A percentile compares a stretch with the other conserved stretches of the same genome.
These are phyloP conservation scores for Enteromius radiatus DNA, from an alignment of 2,797 vertebrate species.

Conservation along the genomic window DNA sequence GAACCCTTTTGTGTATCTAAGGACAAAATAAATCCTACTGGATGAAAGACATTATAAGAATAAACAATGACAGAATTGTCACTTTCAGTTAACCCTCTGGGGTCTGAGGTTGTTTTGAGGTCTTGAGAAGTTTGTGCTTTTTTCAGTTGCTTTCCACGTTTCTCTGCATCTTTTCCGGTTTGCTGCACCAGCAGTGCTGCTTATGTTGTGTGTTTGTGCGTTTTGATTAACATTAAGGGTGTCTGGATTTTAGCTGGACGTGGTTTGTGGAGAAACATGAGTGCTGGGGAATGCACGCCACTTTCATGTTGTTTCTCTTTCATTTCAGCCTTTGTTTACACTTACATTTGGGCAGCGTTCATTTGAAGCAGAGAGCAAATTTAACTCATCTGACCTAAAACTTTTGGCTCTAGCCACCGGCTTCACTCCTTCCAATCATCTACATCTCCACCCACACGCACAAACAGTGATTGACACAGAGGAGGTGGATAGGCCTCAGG, in stretches of 20 bases:
- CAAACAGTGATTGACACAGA: slow-evolving; percentile 49
- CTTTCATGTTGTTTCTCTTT: slow-evolving; percentile 54
- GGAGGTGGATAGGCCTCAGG: slow-evolving; percentile 49
- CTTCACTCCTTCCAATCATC: slow-evolving; percentile 9
- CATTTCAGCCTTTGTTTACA: slow-evolving; percentile 53
- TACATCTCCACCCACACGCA: neutral
- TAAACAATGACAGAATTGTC: slow-evolving; percentile 1
- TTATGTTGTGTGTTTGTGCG: slow-evolving; percentile 43
- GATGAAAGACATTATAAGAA: neutral
- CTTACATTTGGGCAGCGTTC: slow-evolving; percentile 65
- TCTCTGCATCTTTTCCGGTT: neutral
- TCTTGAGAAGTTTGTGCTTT: no score
- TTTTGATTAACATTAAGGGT: slow-evolving; percentile 63
- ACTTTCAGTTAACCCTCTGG: neutral
- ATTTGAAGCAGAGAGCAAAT: slow-evolving; percentile 64
- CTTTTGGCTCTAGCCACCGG: slow-evolving; percentile 1
- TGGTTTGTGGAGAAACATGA: slow-evolving; percentile 43
- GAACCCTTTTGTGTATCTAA: neutral
- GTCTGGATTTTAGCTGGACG: slow-evolving; percentile 61
- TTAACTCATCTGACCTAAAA: slow-evolving; percentile 63
- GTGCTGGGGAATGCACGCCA: slow-evolving; percentile 48
- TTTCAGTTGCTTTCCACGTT: neutral
- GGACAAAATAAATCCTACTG: neutral
- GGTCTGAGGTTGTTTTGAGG: no score
- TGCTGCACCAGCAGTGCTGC: neutral